phyloP scores from a whole-genome alignment of 2,113 vertebrate genomes.

The Rhynchomys soricoides region DNA sequence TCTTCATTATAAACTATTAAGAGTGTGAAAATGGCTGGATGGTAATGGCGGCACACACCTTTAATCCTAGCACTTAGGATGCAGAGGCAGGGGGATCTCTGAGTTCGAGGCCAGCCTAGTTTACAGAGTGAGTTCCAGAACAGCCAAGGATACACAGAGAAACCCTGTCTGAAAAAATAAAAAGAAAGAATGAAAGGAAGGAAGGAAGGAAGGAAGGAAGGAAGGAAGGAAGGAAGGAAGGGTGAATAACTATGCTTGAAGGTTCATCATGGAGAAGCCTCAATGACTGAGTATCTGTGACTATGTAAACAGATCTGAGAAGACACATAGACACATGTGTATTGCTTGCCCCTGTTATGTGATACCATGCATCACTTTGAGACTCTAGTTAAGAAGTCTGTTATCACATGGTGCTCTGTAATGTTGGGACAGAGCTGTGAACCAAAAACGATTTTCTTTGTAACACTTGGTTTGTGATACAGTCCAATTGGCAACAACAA shows the following conservation, averaged over 20 bases:
- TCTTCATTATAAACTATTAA: neutral
- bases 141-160: neutral
- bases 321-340: neutral
- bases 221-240: fast-evolving
- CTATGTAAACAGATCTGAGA: no score
- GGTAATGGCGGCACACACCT: neutral
- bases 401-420: neutral
- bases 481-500: neutral
- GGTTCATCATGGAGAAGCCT: neutral
- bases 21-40: neutral
- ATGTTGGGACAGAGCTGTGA: neutral
- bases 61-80: neutral
- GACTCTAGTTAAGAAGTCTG: neutral
- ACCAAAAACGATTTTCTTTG: neutral
- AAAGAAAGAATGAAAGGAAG: no score
- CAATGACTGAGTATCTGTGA: neutral
- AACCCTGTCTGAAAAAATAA: neutral
- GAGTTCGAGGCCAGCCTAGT: neutral
- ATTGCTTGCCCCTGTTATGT: neutral
- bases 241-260: neutral
- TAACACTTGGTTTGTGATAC: neutral
- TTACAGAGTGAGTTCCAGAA: neutral
- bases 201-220: fast-evolving
- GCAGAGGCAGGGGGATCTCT: neutral
- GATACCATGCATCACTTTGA: neutral